phyloP scores from a whole-genome alignment of 2,888 invertebrate genomes.

The Dermolepida albohirtum region DNA sequence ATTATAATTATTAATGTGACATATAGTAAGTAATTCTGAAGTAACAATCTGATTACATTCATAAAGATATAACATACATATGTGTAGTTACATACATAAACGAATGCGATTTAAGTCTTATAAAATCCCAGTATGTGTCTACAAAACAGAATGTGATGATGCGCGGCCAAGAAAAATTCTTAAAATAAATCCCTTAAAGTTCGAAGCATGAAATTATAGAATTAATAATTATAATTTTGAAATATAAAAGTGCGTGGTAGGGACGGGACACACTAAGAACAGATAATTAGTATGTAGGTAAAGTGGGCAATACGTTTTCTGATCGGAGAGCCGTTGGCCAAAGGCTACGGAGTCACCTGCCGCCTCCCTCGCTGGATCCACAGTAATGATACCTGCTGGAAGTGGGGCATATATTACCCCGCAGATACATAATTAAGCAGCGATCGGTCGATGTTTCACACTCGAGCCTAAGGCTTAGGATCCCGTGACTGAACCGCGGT shows the following conservation, averaged over 20 bases:
- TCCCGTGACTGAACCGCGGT: constrained; percentile 42
- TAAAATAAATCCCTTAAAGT: constrained; percentile 39
- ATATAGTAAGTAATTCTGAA: too few relatives aligned
- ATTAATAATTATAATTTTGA: constrained; percentile 45
- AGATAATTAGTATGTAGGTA: constrained; percentile 51
- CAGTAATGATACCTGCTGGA: constrained; percentile 55
- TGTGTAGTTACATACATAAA: too few relatives aligned
- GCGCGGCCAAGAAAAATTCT: not conserved
- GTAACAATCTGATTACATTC: too few relatives aligned
- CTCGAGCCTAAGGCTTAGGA: constrained; percentile 46
- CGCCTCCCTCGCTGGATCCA: constrained; percentile 49
- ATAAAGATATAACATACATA: too few relatives aligned
- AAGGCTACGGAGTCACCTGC: constrained; percentile 53
- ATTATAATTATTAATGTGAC: too few relatives aligned
- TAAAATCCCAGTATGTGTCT: not conserved
- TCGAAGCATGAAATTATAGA: constrained; percentile 42
- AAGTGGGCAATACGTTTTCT: constrained; percentile 51
- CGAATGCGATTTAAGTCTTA: too few relatives aligned
- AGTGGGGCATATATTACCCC: constrained; percentile 58
- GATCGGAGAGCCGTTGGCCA: constrained; percentile 47
- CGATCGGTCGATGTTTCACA: constrained; percentile 55
- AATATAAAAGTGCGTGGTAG: constrained; percentile 45
- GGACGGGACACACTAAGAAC: constrained; percentile 41
- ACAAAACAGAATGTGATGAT: not conserved
- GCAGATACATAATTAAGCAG: constrained; percentile 58